Evolutionary conservation across 2,113 vertebrate species (phyloP).

Genomic region (Hoplias malabaricus): DNA sequence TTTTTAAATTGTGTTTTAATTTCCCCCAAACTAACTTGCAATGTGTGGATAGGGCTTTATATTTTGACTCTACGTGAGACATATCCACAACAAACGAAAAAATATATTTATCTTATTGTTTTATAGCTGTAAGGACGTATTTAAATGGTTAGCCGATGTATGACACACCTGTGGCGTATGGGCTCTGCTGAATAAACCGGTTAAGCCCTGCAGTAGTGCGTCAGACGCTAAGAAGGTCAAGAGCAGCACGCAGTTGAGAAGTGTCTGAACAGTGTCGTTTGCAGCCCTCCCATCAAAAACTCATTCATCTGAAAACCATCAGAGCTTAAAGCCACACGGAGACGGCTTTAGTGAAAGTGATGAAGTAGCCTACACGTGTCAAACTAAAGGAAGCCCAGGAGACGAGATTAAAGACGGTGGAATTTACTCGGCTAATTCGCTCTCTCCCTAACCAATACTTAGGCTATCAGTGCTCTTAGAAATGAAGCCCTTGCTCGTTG

Average conservation of each 20-base stretch:
- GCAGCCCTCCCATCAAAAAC: neutral
- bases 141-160: neutral
- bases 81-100: no score
- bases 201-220: slow-evolving; percentile 29
- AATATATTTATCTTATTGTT: neutral
- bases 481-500: neutral
- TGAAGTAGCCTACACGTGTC: neutral
- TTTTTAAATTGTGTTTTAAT: no score
- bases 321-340: neutral
- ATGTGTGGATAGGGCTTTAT: no score
- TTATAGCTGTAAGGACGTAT: neutral
- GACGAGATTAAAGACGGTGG: neutral
- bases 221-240: slow-evolving; percentile 38
- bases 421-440: neutral
- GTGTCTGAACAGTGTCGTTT: no score
- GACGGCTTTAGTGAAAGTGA: no score
- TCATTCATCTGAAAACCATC: neutral
- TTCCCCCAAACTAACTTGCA: no score
- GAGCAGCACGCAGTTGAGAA: neutral
- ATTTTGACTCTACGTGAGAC: no score
- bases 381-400: neutral
- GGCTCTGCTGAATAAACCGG: neutral
- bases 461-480: no score
- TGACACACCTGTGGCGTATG: neutral
- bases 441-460: no score